phyloP scores from a whole-genome alignment of 2,888 invertebrate species.

The Pachliopta kotzebuea region DNA sequence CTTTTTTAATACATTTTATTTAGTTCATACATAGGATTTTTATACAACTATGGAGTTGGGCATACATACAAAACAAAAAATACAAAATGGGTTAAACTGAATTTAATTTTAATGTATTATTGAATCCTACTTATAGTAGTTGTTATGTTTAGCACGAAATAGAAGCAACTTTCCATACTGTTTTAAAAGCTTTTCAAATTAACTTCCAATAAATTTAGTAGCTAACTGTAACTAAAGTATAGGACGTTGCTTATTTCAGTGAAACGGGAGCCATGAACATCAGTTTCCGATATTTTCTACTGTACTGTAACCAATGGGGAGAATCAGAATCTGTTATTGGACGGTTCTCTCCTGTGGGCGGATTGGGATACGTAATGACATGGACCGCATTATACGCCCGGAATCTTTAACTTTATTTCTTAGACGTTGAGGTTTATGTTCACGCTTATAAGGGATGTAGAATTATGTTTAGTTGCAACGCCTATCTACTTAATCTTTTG shows the following conservation, averaged over 20 bases:
- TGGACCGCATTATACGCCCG: conserved; percentile 38
- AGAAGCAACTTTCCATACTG: not conserved
- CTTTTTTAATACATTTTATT: too few species aligned
- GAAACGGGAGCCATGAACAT: conserved; percentile 60
- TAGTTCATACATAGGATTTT: too few species aligned
- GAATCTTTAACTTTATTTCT: conserved; percentile 51
- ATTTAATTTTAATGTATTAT: too few species aligned
- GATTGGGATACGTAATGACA: conserved; percentile 58
- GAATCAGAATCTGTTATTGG: conserved; percentile 53
- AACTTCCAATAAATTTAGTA: conserved; percentile 7
- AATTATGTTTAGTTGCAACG: conserved; percentile 51
- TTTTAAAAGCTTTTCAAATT: conserved; percentile 17
- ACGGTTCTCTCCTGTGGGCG: conserved; percentile 51
- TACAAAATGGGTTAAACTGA: too few species aligned
- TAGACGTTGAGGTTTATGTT: conserved; percentile 51
- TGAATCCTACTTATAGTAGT: too few species aligned
- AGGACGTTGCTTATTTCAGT: conserved; percentile 38
- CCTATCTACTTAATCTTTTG: conserved; percentile 56
- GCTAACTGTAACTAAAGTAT: conserved; percentile 21
- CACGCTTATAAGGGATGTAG: conserved; percentile 43
- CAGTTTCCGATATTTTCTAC: conserved; percentile 57
- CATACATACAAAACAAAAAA: too few species aligned
- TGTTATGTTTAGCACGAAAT: too few species aligned
- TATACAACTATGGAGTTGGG: too few species aligned
- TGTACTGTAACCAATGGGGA: conserved; percentile 66